Evolutionary conservation across 2,888 invertebrate species (phyloP), one percentile per base, ranked within the genome.

Genomic region (Agonopterix arenella): DNA sequence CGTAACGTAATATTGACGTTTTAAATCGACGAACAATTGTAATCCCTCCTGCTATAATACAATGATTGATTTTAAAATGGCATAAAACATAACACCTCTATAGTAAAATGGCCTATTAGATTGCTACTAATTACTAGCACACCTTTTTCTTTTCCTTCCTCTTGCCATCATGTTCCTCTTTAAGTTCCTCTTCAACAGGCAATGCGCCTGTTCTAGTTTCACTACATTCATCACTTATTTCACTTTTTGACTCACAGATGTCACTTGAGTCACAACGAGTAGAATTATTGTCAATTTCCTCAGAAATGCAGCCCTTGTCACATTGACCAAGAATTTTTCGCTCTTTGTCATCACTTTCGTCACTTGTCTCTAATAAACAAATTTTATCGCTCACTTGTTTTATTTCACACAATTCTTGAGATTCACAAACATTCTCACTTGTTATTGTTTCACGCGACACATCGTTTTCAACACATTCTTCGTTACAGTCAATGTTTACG

Each of bases 221-320:
- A 47, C 28, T 48, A 4, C 16, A 36, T 13, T 47, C 53, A 45
- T 46, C 51, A 11, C 52, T 55, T 51, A 59, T 58, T 49, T 59
- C 61, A 60, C 56, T 59, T 55, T 52, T 62, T 56, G 61, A 62
- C 43, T 63, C 64, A 61, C 60, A 58, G 50, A 45, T 55, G 51
- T 55, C 53, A 51, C 51, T 28, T 28, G 28, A 28, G 28, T 28
- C 28, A 28, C n/a, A n/a, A n/a, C 1, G 28, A 28, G 28, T 28
- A 7, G 7, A 28, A 28, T 28, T 28, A 28, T 5, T 5, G 28
- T 28, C 28, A 28, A 28, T 28, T 28, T 28, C 28, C 28, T 28
- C 28, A 28, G 28, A 28, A 28, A 28, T 7, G 28, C 28, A 28
- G 28, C 28, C 5, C 13, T 13, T 13, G 13, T 13, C 37, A 10